Percentiles rank a stretch among this genome's conserved stretches.
Evolutionary conservation across 2,888 invertebrate genomes (phyloP).

Genomic region (Salticus scenicus): DNA sequence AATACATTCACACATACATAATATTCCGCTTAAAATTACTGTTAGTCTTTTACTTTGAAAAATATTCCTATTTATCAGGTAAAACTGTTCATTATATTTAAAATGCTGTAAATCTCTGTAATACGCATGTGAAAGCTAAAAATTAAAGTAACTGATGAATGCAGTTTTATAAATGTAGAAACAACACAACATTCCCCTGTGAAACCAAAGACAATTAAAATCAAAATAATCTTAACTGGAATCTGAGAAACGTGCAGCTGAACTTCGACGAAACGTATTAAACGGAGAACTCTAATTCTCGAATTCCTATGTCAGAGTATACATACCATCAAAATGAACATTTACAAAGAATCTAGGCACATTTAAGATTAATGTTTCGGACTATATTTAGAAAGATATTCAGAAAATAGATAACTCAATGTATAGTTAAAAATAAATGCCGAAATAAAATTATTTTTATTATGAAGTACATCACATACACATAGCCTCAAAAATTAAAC

Average conservation of each 20-base stretch:
- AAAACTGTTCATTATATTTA: not conserved
- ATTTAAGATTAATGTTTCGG: too few species aligned
- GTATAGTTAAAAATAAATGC: too few species aligned
- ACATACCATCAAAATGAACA: not conserved
- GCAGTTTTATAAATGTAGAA: not conserved
- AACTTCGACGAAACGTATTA: not conserved
- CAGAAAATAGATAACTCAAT: too few species aligned
- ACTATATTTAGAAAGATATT: too few species aligned
- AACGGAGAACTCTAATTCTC: not conserved
- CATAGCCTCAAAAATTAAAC: too few species aligned
- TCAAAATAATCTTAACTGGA: not conserved
- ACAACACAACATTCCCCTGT: not conserved
- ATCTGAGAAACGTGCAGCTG: slow-evolving; percentile 2
- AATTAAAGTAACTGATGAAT: not conserved
- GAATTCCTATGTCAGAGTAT: not conserved
- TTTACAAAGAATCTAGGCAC: not conserved
- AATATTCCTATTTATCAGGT: too few species aligned
- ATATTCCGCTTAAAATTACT: too few species aligned
- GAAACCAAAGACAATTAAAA: not conserved
- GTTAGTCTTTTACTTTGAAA: too few species aligned
- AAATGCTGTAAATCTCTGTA: not conserved
- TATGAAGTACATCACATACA: too few species aligned
- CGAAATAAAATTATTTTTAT: too few species aligned
- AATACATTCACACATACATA: too few species aligned
- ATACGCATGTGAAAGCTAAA: not conserved